phyloP scores from a whole-genome alignment of 2,113 vertebrate species.

The Melanocharis versteri region DNA sequence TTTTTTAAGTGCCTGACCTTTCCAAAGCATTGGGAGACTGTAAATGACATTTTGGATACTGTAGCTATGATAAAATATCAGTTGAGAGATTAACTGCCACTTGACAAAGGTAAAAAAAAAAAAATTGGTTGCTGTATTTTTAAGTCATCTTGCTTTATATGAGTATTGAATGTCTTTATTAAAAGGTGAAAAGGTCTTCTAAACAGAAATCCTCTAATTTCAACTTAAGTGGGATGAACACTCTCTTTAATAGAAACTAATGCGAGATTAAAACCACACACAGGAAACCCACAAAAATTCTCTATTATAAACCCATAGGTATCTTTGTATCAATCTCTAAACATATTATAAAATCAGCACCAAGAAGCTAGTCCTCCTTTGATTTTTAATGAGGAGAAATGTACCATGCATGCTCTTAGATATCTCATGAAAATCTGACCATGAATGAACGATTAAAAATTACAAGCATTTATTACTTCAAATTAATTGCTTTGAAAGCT shows the following conservation, averaged over 20 bases:
- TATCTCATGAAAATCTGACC: not conserved
- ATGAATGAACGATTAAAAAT: not conserved
- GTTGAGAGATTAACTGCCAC: not conserved
- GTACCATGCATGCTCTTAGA: not conserved
- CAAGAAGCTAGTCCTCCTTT: not conserved
- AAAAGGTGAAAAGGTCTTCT: not conserved
- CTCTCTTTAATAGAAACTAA: not conserved
- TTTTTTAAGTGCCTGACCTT: not conserved
- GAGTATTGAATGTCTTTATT: not conserved
- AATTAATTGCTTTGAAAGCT: not conserved
- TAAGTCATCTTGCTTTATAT: not conserved
- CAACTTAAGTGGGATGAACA: not conserved
- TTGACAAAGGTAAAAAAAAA: not conserved
- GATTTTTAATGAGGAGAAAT: not conserved
- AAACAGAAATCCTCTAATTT: not conserved
- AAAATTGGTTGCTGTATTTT: not conserved
- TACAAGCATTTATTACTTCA: not conserved
- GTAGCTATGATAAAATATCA: not conserved
- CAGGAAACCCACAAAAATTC: not conserved
- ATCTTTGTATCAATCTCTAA: not conserved
- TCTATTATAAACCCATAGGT: not conserved
- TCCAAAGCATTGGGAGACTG: not conserved
- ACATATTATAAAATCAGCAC: not conserved
- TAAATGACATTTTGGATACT: not conserved
- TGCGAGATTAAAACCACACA: not conserved